Conservation (phyloP, 1,140 invertebrate species). For the Patella vulgata region DNA sequence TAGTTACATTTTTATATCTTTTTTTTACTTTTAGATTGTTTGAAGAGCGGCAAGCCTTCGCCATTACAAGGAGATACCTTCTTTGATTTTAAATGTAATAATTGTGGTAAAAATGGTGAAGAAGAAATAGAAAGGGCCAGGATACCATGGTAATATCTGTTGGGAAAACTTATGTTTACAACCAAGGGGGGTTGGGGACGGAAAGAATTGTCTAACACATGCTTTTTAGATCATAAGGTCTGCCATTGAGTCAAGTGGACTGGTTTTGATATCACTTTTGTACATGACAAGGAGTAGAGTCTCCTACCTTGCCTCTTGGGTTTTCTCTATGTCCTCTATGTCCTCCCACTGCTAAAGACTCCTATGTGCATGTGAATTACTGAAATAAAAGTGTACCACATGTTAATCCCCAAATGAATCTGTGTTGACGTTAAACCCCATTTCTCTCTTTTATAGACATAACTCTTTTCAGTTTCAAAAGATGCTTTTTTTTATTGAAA, state of each 20-base stretch:
- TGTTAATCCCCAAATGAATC: neutral
- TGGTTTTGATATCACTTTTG: neutral
- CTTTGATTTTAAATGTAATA: slow-evolving; percentile 76
- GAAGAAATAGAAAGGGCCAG: slow-evolving; percentile 73
- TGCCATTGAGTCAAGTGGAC: neutral
- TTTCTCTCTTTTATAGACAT: neutral
- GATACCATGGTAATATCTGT: slow-evolving; percentile 73
- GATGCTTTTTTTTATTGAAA: neutral
- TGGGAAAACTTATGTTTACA: neutral
- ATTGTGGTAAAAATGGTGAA: slow-evolving; percentile 71
- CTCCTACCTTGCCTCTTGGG: too few relatives aligned
- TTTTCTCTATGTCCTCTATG: neutral
- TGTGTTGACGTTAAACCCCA: neutral
- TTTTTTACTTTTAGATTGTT: slow-evolving; percentile 55
- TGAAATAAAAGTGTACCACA: neutral
- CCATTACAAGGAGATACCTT: slow-evolving; percentile 80
- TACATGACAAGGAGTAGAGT: too few relatives aligned
- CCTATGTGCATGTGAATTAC: neutral
- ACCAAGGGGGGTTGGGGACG: too few relatives aligned
- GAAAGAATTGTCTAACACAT: too few relatives aligned
- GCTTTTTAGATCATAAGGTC: neutral
- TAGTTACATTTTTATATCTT: too few relatives aligned
- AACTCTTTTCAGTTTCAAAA: neutral
- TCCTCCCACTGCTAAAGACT: too few relatives aligned
- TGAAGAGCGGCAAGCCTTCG: slow-evolving; percentile 70